A percentile compares a stretch with the other conserved stretches of the same genome.
phyloP scores from a whole-genome alignment of 1,140 invertebrate species.

The Camponotus pennsylvanicus region DNA sequence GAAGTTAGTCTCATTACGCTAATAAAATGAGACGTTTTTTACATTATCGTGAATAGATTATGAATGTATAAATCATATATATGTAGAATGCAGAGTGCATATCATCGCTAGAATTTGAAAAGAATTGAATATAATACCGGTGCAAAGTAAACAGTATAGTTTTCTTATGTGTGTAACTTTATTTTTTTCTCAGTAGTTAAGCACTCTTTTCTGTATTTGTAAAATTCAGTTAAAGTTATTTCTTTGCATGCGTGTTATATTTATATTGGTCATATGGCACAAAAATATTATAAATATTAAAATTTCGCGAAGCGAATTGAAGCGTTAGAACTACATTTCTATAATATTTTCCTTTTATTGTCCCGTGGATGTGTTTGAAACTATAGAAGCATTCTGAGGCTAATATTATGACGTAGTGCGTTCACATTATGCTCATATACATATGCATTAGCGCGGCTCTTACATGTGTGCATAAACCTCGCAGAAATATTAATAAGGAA shows the following conservation, averaged over 20 bases:
- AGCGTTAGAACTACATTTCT: neutral
- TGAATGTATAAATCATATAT: neutral
- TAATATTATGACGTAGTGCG: slow-evolving; percentile 48
- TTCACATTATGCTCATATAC: slow-evolving; percentile 10
- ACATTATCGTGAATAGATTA: neutral
- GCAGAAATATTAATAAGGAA: slow-evolving; percentile 59
- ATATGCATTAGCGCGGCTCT: slow-evolving; percentile 17
- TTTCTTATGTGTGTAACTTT: neutral
- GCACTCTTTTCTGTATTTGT: neutral
- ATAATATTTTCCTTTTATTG: neutral
- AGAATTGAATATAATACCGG: neutral
- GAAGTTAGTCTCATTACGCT: neutral
- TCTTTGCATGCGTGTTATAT: neutral
- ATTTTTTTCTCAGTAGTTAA: neutral
- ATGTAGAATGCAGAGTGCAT: neutral
- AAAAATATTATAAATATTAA: slow-evolving; percentile 13
- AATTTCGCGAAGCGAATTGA: slow-evolving; percentile 7
- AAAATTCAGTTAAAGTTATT: slow-evolving; percentile 7
- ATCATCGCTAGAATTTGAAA: neutral
- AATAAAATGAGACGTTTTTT: neutral
- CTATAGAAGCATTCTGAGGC: slow-evolving; percentile 32
- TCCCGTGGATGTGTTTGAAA: neutral
- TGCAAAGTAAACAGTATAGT: neutral
- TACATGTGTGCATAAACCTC: slow-evolving; percentile 13
- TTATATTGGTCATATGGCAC: neutral